A percentile compares a stretch with the other conserved stretches of the same genome.
These are phyloP conservation scores for Aegotheles bennettii DNA, from an alignment of 2,113 vertebrate species.

Conservation along the genomic window DNA sequence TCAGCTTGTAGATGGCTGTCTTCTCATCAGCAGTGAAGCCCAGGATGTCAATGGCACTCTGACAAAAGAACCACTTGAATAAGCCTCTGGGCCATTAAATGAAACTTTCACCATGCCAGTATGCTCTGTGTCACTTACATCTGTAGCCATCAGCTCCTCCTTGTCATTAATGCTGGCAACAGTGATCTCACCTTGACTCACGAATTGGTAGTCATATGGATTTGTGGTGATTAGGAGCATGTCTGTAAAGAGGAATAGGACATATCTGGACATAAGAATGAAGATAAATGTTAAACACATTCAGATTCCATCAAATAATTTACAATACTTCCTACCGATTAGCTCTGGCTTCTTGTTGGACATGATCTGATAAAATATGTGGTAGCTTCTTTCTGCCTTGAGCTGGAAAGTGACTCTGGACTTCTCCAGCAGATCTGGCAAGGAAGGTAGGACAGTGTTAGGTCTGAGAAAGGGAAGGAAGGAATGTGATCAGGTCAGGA, in stretches of 20 bases:
- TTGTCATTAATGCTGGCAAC: constrained; percentile 17
- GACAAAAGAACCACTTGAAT: not conserved
- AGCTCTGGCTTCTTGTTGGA: not conserved
- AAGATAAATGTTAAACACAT: not conserved
- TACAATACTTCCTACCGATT: not conserved
- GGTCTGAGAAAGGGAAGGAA: not conserved
- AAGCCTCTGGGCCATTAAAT: not conserved
- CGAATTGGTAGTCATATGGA: constrained; percentile 6
- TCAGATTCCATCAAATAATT: not conserved
- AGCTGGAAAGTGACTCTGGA: constrained; percentile 44
- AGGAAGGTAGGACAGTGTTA: not conserved
- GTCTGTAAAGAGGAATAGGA: not conserved
- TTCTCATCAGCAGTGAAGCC: constrained; percentile 18
- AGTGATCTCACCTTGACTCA: constrained; percentile 26
- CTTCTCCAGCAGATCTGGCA: constrained; percentile 6
- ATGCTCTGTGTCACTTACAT: not conserved
- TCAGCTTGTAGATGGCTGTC: constrained; percentile 35
- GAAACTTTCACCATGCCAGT: not conserved
- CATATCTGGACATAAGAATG: not conserved
- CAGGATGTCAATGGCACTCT: constrained; percentile 46
- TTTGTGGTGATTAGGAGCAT: constrained; percentile 46
- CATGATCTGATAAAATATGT: not conserved
- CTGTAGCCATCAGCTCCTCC: constrained; percentile 28
- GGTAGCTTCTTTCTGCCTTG: not conserved
- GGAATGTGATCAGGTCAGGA: not conserved